These are phyloP conservation scores for Mareca strepera DNA, from an alignment of 2,797 vertebrate species.

Conservation along the genomic window DNA sequence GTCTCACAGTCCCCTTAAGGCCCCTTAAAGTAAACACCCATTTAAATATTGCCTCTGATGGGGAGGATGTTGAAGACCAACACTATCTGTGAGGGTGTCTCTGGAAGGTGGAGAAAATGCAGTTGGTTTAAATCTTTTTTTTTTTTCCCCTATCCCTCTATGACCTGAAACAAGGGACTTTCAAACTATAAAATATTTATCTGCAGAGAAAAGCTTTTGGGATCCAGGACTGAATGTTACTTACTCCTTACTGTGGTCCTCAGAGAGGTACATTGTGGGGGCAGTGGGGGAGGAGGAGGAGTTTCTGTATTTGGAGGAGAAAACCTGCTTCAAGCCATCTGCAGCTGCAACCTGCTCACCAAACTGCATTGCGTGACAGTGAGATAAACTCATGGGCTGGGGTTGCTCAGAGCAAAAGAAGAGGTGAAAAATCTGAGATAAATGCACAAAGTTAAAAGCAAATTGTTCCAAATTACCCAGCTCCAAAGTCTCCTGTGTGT, in stretches of 20 bases:
- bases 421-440: neutral
- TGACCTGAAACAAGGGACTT: neutral
- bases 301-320: neutral
- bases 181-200: neutral
- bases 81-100: neutral
- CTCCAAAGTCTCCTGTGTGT: neutral
- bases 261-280: neutral
- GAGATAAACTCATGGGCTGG: neutral
- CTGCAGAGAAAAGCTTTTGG: neutral
- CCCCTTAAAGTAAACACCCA: neutral
- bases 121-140: neutral
- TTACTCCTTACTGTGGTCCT: neutral
- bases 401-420: neutral
- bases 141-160: neutral
- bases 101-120: neutral
- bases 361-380: neutral
- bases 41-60: neutral
- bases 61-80: neutral
- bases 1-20: neutral
- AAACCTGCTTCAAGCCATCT: neutral
- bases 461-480: neutral
- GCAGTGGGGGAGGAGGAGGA: neutral
- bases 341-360: neutral
- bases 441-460: neutral
- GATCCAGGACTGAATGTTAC: neutral